A percentile compares a stretch with the other conserved stretches of the same genome.
Evolutionary conservation across 2,113 vertebrate species (phyloP).

Genomic region (Hemibagrus wyckioides): DNA sequence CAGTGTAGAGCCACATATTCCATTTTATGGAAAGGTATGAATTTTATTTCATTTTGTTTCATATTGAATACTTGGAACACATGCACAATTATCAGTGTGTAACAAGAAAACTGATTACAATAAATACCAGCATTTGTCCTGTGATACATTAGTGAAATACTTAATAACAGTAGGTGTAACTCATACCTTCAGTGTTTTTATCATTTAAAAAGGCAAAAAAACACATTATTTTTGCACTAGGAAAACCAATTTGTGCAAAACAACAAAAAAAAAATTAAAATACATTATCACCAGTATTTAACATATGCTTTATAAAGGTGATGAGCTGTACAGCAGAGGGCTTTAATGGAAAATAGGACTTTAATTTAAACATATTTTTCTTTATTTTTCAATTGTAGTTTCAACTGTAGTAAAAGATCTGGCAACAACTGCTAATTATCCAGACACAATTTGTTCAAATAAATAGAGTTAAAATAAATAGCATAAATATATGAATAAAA

Average conservation of each 20-base stretch:
- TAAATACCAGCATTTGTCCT: background rate
- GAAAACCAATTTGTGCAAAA: constrained; percentile 21
- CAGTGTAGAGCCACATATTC: background rate
- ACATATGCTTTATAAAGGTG: background rate
- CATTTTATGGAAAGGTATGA: constrained; percentile 4
- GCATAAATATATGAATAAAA: constrained; percentile 35
- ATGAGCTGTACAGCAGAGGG: background rate
- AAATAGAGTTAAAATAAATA: constrained; percentile 41
- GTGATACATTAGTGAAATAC: background rate
- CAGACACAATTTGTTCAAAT: constrained; percentile 21
- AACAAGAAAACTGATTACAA: background rate
- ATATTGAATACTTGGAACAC: background rate
- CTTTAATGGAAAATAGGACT: background rate
- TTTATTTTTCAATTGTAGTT: constrained; percentile 11
- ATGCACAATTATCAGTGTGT: constrained; percentile 16
- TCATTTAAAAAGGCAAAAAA: background rate
- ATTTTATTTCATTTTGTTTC: constrained; percentile 1
- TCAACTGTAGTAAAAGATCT: background rate
- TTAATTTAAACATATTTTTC: constrained; percentile 10
- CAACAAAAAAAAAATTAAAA: background rate
- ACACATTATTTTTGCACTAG: background rate
- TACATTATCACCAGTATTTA: background rate
- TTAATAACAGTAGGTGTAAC: background rate
- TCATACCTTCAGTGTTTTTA: background rate
- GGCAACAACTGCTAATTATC: background rate